Percentiles rank a stretch among this genome's conserved stretches.
Conservation (phyloP, 2,888 invertebrate genomes). For the Rambutsinella grinnellia region DNA sequence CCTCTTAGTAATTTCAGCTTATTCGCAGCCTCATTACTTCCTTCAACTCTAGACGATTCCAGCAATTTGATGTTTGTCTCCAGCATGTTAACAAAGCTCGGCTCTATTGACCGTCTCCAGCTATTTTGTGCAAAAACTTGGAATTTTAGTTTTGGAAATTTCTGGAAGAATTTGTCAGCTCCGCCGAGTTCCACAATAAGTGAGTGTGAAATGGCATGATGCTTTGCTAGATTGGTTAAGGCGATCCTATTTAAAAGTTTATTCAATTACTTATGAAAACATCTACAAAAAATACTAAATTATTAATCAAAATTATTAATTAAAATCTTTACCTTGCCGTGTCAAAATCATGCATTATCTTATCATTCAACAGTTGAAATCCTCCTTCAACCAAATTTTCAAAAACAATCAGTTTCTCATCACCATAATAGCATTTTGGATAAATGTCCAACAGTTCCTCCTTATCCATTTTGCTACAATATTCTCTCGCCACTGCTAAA, state of each 20-base stretch:
- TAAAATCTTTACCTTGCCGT: too few relatives aligned
- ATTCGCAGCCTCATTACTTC: conserved; percentile 21
- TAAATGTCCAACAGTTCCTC: conserved; percentile 28
- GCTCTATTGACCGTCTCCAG: not conserved
- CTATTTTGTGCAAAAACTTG: not conserved
- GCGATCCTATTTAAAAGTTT: too few relatives aligned
- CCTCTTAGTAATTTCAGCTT: conserved; percentile 2
- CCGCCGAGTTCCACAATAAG: conserved; percentile 13
- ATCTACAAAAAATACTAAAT: too few relatives aligned
- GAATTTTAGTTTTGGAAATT: conserved; percentile 3
- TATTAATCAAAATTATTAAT: too few relatives aligned
- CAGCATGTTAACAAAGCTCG: not conserved
- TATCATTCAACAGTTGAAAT: conserved; percentile 16
- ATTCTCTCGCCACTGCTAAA: conserved; percentile 25
- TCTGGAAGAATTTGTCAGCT: conserved; percentile 15
- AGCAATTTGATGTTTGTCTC: not conserved
- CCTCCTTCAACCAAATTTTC: conserved; percentile 39
- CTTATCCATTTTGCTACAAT: too few relatives aligned
- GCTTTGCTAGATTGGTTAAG: conserved; percentile 24
- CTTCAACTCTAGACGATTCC: conserved; percentile 16
- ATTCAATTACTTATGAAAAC: too few relatives aligned
- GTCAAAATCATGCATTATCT: conserved; percentile 6
- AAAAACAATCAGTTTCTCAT: conserved; percentile 30
- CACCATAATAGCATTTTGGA: conserved; percentile 48
- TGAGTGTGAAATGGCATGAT: conserved; percentile 33